These are phyloP conservation scores for Drosophila differens DNA, from an alignment of 2,888 invertebrate species.

Conservation along the genomic window DNA sequence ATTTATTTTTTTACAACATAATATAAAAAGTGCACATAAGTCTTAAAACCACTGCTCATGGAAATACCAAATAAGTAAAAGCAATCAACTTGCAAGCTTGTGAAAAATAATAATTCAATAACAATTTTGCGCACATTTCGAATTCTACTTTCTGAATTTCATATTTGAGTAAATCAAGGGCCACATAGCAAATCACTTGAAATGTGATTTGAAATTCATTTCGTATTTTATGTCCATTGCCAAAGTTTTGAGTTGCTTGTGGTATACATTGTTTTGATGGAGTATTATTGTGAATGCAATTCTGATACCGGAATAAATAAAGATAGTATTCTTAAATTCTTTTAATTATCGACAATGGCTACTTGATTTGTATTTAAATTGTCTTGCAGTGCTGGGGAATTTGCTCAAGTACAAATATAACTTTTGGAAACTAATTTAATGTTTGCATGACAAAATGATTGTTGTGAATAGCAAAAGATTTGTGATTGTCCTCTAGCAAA, in stretches of 20 bases:
- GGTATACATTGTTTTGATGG: conserved; percentile 8
- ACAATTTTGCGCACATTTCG: conserved; percentile 21
- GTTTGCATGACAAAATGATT: neutral
- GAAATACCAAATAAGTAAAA: conserved; percentile 17
- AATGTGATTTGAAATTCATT: conserved; percentile 64
- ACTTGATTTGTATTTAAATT: conserved; percentile 13
- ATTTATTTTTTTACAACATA: neutral
- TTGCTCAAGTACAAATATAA: neutral
- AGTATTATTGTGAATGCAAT: neutral
- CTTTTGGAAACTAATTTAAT: neutral
- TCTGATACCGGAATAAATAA: conserved; percentile 1
- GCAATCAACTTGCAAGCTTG: conserved; percentile 8
- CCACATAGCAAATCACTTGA: conserved; percentile 14
- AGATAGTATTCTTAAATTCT: conserved; percentile 7
- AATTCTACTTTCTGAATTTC: conserved; percentile 30
- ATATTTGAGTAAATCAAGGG: conserved; percentile 8
- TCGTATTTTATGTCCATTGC: conserved; percentile 10
- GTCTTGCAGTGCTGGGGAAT: neutral
- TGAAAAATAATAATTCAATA: conserved; percentile 10
- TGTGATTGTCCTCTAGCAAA: neutral
- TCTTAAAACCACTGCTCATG: neutral
- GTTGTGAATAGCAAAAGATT: neutral
- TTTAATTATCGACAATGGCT: neutral
- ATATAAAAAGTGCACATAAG: neutral
- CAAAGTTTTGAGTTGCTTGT: neutral